Conservation (phyloP, 2,888 invertebrate genomes). For the Cephus runcator region DNA sequence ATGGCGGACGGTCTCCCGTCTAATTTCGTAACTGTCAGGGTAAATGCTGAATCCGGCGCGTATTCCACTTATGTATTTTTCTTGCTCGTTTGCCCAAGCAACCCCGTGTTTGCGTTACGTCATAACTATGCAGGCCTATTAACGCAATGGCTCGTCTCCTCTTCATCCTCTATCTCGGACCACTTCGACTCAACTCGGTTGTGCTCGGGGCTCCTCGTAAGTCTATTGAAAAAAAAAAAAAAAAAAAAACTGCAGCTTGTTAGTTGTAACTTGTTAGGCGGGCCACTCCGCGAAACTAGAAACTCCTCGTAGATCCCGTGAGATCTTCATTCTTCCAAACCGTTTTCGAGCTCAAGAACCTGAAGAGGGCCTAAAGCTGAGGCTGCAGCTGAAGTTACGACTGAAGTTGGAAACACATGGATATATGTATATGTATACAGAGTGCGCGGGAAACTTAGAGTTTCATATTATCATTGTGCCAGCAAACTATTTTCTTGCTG, state of each 20-base stretch:
- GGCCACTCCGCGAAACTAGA: slow-evolving; percentile 35
- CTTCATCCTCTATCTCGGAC: not conserved
- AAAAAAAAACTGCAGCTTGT: slow-evolving; percentile 39
- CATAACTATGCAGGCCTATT: slow-evolving; percentile 17
- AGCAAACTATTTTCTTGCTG: not conserved
- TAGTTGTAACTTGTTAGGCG: slow-evolving; percentile 46
- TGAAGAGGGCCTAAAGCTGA: not conserved
- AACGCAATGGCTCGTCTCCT: slow-evolving; percentile 18
- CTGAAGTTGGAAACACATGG: not conserved
- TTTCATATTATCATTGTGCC: not conserved
- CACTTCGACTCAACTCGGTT: slow-evolving; percentile 9
- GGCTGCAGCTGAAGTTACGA: not conserved
- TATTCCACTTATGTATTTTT: slow-evolving; percentile 4
- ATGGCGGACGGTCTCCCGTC: not conserved
- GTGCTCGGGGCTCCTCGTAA: not conserved
- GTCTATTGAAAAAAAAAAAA: slow-evolving; percentile 24
- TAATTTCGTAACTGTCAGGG: not conserved
- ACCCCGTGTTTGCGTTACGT: slow-evolving; percentile 16
- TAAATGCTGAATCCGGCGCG: not conserved
- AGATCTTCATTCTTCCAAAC: slow-evolving; percentile 1
- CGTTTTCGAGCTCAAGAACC: not conserved
- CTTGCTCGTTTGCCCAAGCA: not conserved
- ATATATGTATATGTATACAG: slow-evolving; percentile 11
- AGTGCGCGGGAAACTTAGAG: not conserved
- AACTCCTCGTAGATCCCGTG: not conserved